Evolutionary conservation across 2,797 vertebrate genomes (phyloP).

Genomic region (Anisognathus igniventris): DNA sequence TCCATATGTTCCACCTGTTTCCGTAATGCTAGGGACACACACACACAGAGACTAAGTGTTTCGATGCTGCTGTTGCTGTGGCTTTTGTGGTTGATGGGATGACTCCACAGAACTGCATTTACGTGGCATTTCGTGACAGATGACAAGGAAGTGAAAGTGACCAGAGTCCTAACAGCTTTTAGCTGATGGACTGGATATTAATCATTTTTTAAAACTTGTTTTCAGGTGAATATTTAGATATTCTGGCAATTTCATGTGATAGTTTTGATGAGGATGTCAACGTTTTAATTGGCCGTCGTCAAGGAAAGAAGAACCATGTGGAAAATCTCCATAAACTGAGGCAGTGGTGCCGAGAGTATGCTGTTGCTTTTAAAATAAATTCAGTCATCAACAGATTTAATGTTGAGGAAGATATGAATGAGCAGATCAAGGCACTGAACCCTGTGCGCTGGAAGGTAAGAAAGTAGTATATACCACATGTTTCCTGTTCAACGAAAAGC

Average conservation of each 20-base stretch:
- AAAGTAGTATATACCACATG: fast-evolving
- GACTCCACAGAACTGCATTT: background rate
- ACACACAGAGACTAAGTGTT: fast-evolving
- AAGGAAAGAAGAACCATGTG: constrained; percentile 87
- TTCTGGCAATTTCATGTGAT: constrained; percentile 92
- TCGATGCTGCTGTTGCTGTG: background rate
- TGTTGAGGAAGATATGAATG: constrained; percentile 85
- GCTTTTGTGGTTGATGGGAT: background rate
- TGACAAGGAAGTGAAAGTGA: background rate
- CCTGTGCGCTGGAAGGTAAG: constrained; percentile 94
- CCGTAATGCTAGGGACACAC: background rate
- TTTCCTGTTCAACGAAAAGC: background rate
- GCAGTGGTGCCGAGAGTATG: constrained; percentile 85
- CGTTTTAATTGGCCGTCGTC: constrained; percentile 84
- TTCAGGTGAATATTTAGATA: constrained; percentile 87
- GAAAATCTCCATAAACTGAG: constrained; percentile 84
- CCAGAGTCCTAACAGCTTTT: background rate
- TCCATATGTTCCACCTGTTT: background rate
- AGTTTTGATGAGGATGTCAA: constrained; percentile 92
- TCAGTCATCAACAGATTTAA: constrained; percentile 94
- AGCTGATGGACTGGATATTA: background rate
- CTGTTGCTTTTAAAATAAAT: constrained; percentile 95
- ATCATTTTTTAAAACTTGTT: background rate
- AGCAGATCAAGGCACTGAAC: constrained; percentile 78
- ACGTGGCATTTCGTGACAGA: background rate